Evolutionary conservation across 2,797 vertebrate genomes (phyloP), one percentile per base, ranked within the genome.

Genomic region (Betta splendens): DNA sequence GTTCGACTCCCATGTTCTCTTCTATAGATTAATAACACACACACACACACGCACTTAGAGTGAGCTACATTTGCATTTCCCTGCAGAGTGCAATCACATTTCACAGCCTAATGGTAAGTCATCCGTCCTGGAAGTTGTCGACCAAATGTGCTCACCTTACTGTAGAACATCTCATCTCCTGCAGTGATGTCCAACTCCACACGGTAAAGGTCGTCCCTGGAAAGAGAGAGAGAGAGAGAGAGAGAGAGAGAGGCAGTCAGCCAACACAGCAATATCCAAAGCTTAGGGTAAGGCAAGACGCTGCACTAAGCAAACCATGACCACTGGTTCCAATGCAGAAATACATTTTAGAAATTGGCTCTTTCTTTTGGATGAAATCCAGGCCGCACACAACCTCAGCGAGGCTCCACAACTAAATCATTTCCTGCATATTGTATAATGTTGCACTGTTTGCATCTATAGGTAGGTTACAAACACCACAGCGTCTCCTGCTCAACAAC

Each of bases 1-100:
- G 64, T 96, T 98, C 0, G 96, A 96, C 70, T 87, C 92, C 96
- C 96, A 98, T 10, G 94, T 97, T 83, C 95, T 89, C 70, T 96
- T 98, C 96, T 98, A 40, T 2, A 64, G 6, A 59, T 6, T 12
- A 13, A 62, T 23, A 42, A 40, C 40, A 67, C 32, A 33, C 11
- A 44, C 4, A 66, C 35, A 49, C 42, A 66, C 17, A 49, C 42
- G 66, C 17, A 38, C 10, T n/a, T 8, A 22, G 39, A 26, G 31
- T 79, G 54, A 72, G 59, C 42, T 25, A 35, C 23, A 59, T 45
- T 56, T 47, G 2, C 56, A 55, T 37, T 33, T 53, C 8, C 32
- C 16, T 10, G 10, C 2, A 4, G 3, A 3, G 40, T 13, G 28
- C 62, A 64, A 57, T 18, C 0, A 58, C 31, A 52, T 59, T 64